Evolutionary conservation across 2,797 vertebrate genomes (phyloP).

Genomic region (Labroides dimidiatus): DNA sequence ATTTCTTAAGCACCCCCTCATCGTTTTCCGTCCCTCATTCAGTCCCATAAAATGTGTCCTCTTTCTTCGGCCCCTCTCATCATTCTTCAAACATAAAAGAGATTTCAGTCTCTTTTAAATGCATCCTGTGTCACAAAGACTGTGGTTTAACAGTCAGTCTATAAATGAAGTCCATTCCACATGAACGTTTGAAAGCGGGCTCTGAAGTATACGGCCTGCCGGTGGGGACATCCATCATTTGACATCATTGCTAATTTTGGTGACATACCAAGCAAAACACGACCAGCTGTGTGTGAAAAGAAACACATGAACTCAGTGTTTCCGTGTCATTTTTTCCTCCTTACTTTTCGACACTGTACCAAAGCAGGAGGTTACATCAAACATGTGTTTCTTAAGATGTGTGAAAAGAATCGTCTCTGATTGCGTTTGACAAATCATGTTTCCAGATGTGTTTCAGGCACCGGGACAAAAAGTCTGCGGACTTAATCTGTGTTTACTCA

Average conservation of each 20-base stretch:
- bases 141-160: conserved; percentile 56
- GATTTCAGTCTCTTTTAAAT: conserved; percentile 39
- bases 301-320: conserved; percentile 73
- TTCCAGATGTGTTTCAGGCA: conserved; percentile 60
- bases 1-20: conserved; percentile 43
- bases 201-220: conserved; percentile 47
- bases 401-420: conserved; percentile 56
- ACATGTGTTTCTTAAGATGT: conserved; percentile 57
- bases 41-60: conserved; percentile 40
- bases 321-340: conserved; percentile 47
- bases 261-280: conserved; percentile 75
- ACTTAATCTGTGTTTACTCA: conserved; percentile 62
- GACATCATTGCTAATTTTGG: conserved; percentile 72
- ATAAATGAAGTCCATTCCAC: conserved; percentile 56
- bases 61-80: conserved; percentile 27
- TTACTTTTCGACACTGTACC: conserved; percentile 59
- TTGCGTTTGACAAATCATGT: conserved; percentile 56
- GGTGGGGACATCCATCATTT: conserved; percentile 72
- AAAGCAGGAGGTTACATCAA: conserved; percentile 60
- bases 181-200: conserved; percentile 46
- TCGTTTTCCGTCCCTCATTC: conserved; percentile 25
- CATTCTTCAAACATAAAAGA: conserved; percentile 51
- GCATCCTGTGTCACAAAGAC: conserved; percentile 56
- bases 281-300: conserved; percentile 75
- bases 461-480: conserved; percentile 32